Percentiles rank a stretch among this genome's conserved stretches.
phyloP scores from a whole-genome alignment of 2,888 invertebrate genomes.

The Mallateleia sp. region DNA sequence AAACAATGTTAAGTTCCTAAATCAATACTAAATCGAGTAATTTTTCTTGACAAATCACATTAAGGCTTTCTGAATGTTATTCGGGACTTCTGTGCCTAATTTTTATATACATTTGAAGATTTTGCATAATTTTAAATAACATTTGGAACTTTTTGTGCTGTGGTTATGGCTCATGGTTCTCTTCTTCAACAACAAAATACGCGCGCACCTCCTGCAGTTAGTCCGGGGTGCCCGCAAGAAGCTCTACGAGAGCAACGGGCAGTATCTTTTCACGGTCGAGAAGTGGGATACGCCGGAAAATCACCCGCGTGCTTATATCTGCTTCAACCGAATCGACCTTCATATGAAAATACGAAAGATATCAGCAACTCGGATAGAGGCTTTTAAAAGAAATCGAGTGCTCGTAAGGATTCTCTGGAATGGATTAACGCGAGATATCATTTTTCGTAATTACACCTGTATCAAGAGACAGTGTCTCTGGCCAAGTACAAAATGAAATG shows the following conservation, averaged over 20 bases:
- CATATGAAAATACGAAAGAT: conserved; percentile 99
- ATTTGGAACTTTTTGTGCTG: too few relatives aligned
- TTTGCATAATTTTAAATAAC: too few relatives aligned
- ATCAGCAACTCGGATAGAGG: conserved; percentile 98
- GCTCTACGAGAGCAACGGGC: conserved; percentile 99
- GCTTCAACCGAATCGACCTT: conserved; percentile 99
- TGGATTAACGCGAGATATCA: conserved; percentile 93
- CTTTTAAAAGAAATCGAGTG: conserved; percentile 99
- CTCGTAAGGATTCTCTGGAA: conserved; percentile 99
- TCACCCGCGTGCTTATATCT: conserved; percentile 99
- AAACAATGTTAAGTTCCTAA: too few relatives aligned
- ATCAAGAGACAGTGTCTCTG: too few relatives aligned
- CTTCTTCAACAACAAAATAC: conserved; percentile 99
- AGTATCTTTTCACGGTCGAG: conserved; percentile 99
- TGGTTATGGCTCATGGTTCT: conserved; percentile 99
- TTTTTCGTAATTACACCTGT: conserved; percentile 89
- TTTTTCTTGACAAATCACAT: too few relatives aligned
- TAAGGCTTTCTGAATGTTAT: too few relatives aligned
- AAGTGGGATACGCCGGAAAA: conserved; percentile 98
- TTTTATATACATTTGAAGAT: too few relatives aligned
- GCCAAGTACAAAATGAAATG: too few relatives aligned
- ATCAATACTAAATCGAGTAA: too few relatives aligned
- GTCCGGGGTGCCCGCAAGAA: conserved; percentile 99
- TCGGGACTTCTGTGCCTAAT: too few relatives aligned
- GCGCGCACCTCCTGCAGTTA: conserved; percentile 98